Evolutionary conservation across 1,140 invertebrate species (phyloP).

Genomic region (Aethina tumida): DNA sequence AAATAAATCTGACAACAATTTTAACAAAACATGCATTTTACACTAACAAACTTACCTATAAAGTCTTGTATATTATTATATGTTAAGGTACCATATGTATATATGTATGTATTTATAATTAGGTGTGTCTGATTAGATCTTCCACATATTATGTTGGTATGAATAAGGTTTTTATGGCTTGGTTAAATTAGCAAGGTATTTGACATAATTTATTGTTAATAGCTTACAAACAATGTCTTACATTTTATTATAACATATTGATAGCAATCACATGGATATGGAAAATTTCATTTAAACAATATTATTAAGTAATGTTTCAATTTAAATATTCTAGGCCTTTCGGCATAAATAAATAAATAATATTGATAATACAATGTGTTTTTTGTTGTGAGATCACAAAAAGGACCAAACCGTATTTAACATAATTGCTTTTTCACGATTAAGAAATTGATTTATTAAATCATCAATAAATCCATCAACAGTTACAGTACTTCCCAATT

Average conservation of each 20-base stretch:
- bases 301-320: constrained; percentile 5
- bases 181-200: constrained; percentile 13
- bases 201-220: constrained; percentile 31
- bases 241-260: constrained; percentile 15
- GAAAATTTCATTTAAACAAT: constrained; percentile 5
- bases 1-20: constrained; percentile 33
- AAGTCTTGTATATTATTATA: neutral
- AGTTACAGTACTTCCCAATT: no score
- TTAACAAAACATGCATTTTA: constrained; percentile 23
- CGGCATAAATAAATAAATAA: neutral
- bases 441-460: no score
- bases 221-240: constrained; percentile 29
- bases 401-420: neutral
- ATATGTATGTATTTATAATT: constrained; percentile 4
- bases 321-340: neutral
- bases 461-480: no score
- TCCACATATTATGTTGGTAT: neutral
- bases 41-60: constrained; percentile 3
- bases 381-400: neutral
- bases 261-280: neutral
- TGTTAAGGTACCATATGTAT: constrained; percentile 8
- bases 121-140: neutral
- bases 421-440: constrained; percentile 13
- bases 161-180: neutral
- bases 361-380: constrained; percentile 1